These are phyloP conservation scores for Nemurella pictetii DNA, from an alignment of 2,888 invertebrate species.

Conservation along the genomic window DNA sequence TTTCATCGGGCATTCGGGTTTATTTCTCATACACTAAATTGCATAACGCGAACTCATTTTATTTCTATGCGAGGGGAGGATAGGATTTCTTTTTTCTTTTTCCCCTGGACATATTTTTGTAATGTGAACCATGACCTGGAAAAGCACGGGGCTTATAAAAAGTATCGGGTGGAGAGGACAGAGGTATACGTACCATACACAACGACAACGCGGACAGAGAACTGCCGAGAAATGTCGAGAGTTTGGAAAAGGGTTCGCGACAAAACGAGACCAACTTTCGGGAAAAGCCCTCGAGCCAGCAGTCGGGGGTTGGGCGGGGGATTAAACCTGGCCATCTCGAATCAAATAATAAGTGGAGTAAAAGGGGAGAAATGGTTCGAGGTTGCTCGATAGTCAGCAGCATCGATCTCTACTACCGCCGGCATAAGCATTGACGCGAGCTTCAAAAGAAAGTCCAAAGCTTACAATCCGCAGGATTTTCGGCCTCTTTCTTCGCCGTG, in stretches of 20 bases:
- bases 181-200: too few species aligned
- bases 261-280: neutral
- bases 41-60: neutral
- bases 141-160: neutral
- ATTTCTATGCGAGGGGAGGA: neutral
- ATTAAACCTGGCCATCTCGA: neutral
- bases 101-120: neutral
- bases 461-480: neutral
- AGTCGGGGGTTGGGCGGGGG: neutral
- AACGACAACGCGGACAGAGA: neutral
- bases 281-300: neutral
- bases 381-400: neutral
- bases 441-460: neutral
- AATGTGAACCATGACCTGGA: neutral
- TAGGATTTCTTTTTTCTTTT: neutral
- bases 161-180: neutral
- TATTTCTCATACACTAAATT: neutral
- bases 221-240: neutral
- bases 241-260: neutral
- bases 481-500: neutral
- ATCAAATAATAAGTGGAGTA: neutral
- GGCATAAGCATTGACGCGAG: neutral
- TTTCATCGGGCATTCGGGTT: neutral
- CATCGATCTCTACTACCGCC: neutral
- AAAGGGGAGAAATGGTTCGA: neutral